phyloP scores from a whole-genome alignment of 2,888 invertebrate genomes.

The Mayetiola destructor region DNA sequence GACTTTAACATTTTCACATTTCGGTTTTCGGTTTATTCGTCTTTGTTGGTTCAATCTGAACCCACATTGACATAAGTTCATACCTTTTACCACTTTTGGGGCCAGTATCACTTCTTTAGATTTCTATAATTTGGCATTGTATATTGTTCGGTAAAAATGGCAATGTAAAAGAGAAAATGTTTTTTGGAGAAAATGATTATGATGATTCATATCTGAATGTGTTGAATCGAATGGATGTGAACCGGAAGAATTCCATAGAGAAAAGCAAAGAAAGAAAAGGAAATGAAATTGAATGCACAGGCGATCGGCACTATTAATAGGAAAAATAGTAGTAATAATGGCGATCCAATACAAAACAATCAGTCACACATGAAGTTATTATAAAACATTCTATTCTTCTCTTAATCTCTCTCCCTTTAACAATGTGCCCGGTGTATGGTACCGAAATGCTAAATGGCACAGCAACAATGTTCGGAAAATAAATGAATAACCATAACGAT shows the following conservation, averaged over 20 bases:
- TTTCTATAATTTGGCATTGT: too few relatives aligned
- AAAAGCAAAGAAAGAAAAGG: background rate
- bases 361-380: conserved; percentile 1
- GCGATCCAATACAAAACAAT: conserved; percentile 1
- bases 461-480: background rate
- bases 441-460: background rate
- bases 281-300: background rate
- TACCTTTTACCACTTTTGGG: background rate
- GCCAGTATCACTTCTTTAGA: background rate
- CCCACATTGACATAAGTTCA: background rate
- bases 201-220: background rate
- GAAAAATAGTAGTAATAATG: conserved; percentile 11
- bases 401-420: background rate
- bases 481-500: background rate
- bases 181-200: background rate
- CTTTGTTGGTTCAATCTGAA: background rate
- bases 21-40: background rate
- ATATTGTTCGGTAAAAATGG: conserved; percentile 6
- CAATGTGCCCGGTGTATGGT: background rate
- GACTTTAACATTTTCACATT: background rate
- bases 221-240: background rate
- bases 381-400: too few relatives aligned
- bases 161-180: too few relatives aligned
- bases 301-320: background rate
- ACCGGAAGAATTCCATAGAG: background rate